Percentiles rank a stretch among this genome's conserved stretches.
Conservation (phyloP, 2,113 vertebrate species). For the Clinocottus analis region DNA sequence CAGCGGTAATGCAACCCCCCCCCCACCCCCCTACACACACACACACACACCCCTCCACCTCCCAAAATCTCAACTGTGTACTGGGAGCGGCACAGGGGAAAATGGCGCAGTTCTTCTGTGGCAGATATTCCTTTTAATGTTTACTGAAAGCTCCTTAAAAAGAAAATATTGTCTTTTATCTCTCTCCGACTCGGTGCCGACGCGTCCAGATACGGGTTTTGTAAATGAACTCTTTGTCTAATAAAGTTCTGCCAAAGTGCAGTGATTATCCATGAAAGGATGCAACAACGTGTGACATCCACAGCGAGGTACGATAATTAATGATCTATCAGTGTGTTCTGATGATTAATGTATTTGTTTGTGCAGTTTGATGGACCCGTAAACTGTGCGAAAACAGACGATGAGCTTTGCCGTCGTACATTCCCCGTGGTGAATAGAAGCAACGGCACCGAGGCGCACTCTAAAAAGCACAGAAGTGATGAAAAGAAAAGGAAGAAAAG, state of each 20-base stretch:
- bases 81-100: constrained; percentile 42
- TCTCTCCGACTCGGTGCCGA: constrained; percentile 50
- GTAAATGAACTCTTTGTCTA: constrained; percentile 71
- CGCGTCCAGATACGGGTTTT: constrained; percentile 58
- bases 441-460: constrained; percentile 37
- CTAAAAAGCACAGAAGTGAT: constrained; percentile 62
- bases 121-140: constrained; percentile 73
- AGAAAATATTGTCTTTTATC: constrained; percentile 67
- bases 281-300: constrained; percentile 77
- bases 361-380: constrained; percentile 77
- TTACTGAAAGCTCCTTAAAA: constrained; percentile 65
- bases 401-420: constrained; percentile 67
- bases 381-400: constrained; percentile 75
- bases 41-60: no score
- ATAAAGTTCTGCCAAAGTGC: constrained; percentile 77
- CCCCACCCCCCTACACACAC: no score
- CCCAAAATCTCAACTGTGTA: constrained; percentile 65
- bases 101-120: constrained; percentile 56
- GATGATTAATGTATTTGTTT: constrained; percentile 83
- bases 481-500: constrained; percentile 36
- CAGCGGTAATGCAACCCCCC: constrained; percentile 58
- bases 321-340: constrained; percentile 78
- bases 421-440: constrained; percentile 65
- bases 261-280: constrained; percentile 75
- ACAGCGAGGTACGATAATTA: constrained; percentile 80